A percentile compares a stretch with the other conserved stretches of the same genome.
Conservation (phyloP, 2,797 vertebrate genomes). For the Rhynchotus rufescens region DNA sequence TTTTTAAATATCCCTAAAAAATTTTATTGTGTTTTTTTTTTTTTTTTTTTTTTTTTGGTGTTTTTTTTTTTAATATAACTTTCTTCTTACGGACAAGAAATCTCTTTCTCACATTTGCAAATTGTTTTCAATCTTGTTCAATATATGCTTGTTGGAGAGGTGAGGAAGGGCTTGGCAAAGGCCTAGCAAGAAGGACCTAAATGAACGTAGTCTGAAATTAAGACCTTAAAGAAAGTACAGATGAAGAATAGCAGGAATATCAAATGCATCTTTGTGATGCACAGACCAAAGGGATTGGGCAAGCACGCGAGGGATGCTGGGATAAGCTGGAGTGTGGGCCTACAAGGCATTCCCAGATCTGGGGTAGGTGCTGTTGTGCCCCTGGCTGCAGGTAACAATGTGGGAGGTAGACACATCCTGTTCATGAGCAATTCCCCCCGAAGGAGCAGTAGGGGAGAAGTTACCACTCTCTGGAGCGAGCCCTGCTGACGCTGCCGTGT, state of each 20-base stretch:
- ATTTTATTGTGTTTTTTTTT: neutral
- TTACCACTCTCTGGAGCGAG: rapidly evolving
- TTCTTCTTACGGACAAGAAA: neutral
- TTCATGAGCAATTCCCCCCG: neutral
- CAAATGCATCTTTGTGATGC: neutral
- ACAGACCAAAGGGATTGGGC: neutral
- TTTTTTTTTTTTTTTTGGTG: neutral
- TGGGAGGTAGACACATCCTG: too few species aligned
- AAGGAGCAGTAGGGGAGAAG: neutral
- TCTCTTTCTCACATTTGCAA: neutral
- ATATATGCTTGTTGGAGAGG: neutral
- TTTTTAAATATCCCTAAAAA: neutral
- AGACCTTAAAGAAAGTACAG: neutral
- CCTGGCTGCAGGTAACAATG: neutral
- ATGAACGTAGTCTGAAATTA: neutral
- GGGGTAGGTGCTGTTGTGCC: too few species aligned
- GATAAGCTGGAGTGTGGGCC: neutral
- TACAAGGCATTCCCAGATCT: neutral
- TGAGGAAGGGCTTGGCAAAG: neutral
- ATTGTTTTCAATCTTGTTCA: neutral
- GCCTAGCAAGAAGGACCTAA: neutral
- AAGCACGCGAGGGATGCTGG: neutral
- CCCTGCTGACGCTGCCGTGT: rapidly evolving
- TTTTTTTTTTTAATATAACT: neutral
- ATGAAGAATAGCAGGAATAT: neutral